Evolutionary conservation across 2,888 invertebrate genomes (phyloP).

Genomic region (Eubasilissa splendida): DNA sequence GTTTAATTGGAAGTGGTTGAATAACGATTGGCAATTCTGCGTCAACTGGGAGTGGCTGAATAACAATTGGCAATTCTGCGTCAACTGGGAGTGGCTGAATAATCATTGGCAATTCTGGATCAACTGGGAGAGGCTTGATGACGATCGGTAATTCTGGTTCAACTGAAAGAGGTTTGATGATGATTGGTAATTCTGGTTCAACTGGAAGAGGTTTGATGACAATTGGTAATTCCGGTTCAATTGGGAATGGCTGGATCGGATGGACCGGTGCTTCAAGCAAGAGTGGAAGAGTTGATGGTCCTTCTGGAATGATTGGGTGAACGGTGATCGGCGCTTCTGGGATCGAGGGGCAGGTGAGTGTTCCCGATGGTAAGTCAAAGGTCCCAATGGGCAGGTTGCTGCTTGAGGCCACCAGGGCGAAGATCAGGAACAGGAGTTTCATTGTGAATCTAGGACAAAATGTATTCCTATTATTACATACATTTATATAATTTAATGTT

Average conservation of each 20-base stretch:
- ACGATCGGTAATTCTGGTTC: slow-evolving; percentile 10
- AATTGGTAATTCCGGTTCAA: neutral
- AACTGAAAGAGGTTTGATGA: slow-evolving; percentile 27
- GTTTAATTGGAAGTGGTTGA: slow-evolving; percentile 3
- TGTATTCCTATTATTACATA: no score
- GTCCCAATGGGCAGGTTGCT: neutral
- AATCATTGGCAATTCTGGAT: neutral
- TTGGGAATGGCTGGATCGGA: neutral
- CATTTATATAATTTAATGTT: no score
- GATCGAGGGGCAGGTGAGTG: neutral
- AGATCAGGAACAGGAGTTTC: slow-evolving; percentile 42
- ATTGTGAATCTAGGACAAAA: slow-evolving; percentile 18
- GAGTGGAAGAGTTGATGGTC: slow-evolving; percentile 1
- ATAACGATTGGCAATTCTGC: slow-evolving; percentile 2
- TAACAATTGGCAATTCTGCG: slow-evolving; percentile 2
- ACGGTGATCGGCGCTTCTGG: neutral
- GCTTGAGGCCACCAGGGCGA: slow-evolving; percentile 31
- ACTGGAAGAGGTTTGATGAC: neutral
- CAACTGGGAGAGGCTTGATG: neutral
- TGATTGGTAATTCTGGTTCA: neutral
- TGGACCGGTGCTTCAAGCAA: neutral
- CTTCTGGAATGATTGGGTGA: neutral
- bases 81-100: neutral
- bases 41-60: slow-evolving; percentile 17
- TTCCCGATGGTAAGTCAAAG: slow-evolving; percentile 3